A percentile compares a stretch with the other conserved stretches of the same genome.
phyloP scores from a whole-genome alignment of 2,113 vertebrate genomes.

The Malurus cyaneus region DNA sequence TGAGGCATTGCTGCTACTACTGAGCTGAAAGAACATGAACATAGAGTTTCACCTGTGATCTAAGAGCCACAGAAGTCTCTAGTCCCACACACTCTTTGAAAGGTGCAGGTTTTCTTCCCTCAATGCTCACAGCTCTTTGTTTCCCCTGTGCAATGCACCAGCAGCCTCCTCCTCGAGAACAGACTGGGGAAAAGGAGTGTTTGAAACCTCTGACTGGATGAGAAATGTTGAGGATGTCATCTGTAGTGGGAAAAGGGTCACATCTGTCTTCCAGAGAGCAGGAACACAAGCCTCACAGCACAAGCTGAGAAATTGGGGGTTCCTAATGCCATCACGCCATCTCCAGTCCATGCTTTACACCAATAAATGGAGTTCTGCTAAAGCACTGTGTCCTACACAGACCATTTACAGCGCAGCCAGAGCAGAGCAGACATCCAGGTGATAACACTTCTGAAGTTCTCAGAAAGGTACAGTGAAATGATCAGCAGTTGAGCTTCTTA shows the following conservation, averaged over 20 bases:
- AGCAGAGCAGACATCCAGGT: not conserved
- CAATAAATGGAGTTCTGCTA: not conserved
- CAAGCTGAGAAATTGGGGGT: not conserved
- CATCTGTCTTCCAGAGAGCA: not conserved
- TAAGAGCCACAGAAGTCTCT: not conserved
- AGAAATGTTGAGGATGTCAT: not conserved
- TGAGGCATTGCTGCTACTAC: not conserved
- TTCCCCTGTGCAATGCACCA: not conserved
- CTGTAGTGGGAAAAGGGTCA: not conserved
- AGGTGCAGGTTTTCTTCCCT: not conserved
- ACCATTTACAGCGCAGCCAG: not conserved
- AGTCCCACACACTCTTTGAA: not conserved
- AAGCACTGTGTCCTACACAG: not conserved
- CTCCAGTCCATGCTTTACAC: not conserved
- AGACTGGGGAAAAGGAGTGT: not conserved
- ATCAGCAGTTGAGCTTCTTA: not conserved
- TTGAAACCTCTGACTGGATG: not conserved
- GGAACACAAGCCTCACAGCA: not conserved
- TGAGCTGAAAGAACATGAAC: not conserved
- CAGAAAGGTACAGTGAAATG: not conserved
- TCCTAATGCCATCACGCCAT: not conserved
- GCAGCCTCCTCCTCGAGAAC: not conserved
- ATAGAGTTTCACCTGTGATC: not conserved
- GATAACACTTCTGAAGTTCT: not conserved
- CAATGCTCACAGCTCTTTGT: rapidly evolving